phyloP scores from a whole-genome alignment of 2,888 invertebrate genomes.

The Cremastinae sp. region DNA sequence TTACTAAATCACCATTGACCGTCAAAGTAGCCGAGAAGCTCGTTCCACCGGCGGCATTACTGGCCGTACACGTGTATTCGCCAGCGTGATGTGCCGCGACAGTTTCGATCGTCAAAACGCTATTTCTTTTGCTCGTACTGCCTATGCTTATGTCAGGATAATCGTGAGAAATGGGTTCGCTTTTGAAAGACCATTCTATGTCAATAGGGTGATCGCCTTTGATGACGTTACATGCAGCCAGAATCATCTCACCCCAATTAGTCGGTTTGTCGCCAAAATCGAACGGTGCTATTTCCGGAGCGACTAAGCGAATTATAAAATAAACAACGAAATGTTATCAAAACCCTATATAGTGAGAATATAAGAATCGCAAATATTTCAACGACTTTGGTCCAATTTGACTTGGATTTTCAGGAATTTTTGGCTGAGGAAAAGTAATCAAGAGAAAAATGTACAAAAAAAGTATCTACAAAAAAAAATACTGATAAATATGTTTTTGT shows the following conservation, averaged over 20 bases:
- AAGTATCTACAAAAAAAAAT: no score
- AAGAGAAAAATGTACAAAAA: no score
- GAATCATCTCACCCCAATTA: constrained; percentile 86
- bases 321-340: no score
- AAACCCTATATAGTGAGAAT: no score
- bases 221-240: constrained; percentile 86
- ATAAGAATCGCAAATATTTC: no score
- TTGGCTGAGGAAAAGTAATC: no score
- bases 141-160: constrained; percentile 80
- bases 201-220: constrained; percentile 89
- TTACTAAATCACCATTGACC: constrained; percentile 84
- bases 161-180: constrained; percentile 80
- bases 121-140: constrained; percentile 82
- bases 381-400: no score
- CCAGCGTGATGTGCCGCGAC: constrained; percentile 82
- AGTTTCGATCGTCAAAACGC: constrained; percentile 82
- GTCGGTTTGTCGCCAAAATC: constrained; percentile 86
- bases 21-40: constrained; percentile 80
- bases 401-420: no score
- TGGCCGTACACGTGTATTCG: constrained; percentile 82
- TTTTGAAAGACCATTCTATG: constrained; percentile 88
- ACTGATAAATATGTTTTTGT: no score
- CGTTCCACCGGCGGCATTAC: constrained; percentile 81
- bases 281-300: constrained; percentile 88
- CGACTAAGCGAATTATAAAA: no score